phyloP scores from a whole-genome alignment of 1,140 invertebrate genomes.

The Solen grandis region DNA sequence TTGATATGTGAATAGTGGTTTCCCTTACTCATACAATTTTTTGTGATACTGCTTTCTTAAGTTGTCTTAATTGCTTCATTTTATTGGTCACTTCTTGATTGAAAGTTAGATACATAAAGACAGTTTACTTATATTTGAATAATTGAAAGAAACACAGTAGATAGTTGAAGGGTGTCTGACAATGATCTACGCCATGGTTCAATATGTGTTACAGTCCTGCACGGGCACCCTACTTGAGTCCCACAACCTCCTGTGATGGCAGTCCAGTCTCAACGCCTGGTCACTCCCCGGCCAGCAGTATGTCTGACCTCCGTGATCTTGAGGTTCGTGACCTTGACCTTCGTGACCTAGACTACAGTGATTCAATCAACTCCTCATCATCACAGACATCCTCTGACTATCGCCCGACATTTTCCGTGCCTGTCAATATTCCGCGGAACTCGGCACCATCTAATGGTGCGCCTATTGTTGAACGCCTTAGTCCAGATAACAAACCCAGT shows the following conservation, averaged over 20 bases:
- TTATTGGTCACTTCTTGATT: too few species aligned
- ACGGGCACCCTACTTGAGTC: constrained; percentile 50
- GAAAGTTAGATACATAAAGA: too few species aligned
- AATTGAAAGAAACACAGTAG: too few species aligned
- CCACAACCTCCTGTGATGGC: constrained; percentile 69
- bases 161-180: too few species aligned
- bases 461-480: constrained; percentile 28
- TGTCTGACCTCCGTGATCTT: constrained; percentile 61
- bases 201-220: constrained; percentile 54
- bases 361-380: neutral
- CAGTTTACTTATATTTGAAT: too few species aligned
- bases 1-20: too few species aligned
- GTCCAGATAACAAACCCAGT: constrained; percentile 34
- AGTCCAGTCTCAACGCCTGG: constrained; percentile 76
- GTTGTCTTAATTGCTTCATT: too few species aligned
- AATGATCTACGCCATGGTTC: too few species aligned
- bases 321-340: too few species aligned
- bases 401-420: constrained; percentile 38
- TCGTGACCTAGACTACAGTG: neutral
- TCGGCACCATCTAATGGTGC: neutral
- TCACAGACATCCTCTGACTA: constrained; percentile 22
- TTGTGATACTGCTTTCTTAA: too few species aligned
- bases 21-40: too few species aligned
- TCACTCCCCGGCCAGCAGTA: constrained; percentile 72
- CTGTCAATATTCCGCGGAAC: constrained; percentile 30